Base-by-base conservation (phyloP, 2,113 vertebrate species). In the Oxyura jamaicensis region DNA sequence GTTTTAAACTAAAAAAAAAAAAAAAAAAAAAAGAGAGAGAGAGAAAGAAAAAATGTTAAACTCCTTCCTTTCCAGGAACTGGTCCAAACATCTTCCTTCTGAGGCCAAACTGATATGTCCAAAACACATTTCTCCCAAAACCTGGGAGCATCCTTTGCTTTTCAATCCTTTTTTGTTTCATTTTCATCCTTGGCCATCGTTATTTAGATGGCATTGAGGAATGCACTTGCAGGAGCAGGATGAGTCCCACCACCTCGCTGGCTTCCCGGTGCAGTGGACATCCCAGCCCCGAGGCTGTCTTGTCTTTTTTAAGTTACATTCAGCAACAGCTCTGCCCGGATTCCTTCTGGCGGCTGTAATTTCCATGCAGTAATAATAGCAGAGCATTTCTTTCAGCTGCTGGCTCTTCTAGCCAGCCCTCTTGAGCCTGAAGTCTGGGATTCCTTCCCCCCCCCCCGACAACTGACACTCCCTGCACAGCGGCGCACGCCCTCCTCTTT, bases 311-410 rank as follows among this genome's bases (percentile, higher is more conserved):
- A 86, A 95, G 76, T 91, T 94, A 77, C 69, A 83, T 91, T 94
- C 91, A 95, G 93, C 88, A 93, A 81, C 83, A 69, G 52, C 62
- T 94, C 80, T 10, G 83, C 89, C 91, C 89, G 88, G 85, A 94
- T 96, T 96, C 89, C 67, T 97, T 80, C 74, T 93, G 88, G 77
- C 42, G 8, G 79, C 94, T 92, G 93, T 92, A 94, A 81, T 96
- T 97, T 97, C 96, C 91, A 95, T 91, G 93, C 90, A 92, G 78
- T 93, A 97, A 95, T 89, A 96, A 80, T 60, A 91, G 90, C 83
- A 92, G 88, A 91, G 60, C 41, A 35, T 89, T 97, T 89, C 56
- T 96, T 92, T 92, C 94, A 95, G 90, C 92, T 95, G 68, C 71
- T 93, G 88, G 72, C 78, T 90, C 67, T 92, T 66, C 78, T 73